phyloP scores from a whole-genome alignment of 2,888 invertebrate species.

The Argyresthia albistria region DNA sequence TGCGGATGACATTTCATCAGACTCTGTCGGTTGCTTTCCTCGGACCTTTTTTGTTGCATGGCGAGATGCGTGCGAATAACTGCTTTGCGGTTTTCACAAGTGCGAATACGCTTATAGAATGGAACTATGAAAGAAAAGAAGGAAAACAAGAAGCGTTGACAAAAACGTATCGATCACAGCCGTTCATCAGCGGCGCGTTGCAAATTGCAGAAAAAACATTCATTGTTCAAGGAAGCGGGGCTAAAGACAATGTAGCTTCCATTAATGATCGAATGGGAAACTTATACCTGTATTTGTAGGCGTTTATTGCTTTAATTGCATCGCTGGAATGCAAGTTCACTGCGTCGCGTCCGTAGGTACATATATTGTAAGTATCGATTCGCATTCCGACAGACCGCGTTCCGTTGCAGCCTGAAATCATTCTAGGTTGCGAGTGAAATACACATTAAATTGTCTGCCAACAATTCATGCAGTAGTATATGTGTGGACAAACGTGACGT shows the following conservation, averaged over 20 bases:
- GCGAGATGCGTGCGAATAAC: slow-evolving; percentile 34
- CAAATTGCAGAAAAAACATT: slow-evolving; percentile 46
- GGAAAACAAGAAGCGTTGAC: slow-evolving; percentile 16
- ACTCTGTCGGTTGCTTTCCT: slow-evolving; percentile 15
- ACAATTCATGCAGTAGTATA: slow-evolving; percentile 27
- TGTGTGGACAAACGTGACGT: slow-evolving; percentile 37
- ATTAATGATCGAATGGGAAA: slow-evolving; percentile 57
- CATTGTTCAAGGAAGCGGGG: slow-evolving; percentile 53
- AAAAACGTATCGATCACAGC: slow-evolving; percentile 32
- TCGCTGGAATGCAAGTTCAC: slow-evolving; percentile 58
- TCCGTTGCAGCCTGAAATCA: slow-evolving; percentile 46
- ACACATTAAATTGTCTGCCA: slow-evolving; percentile 27
- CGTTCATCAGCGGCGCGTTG: slow-evolving; percentile 44
- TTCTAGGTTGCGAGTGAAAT: slow-evolving; percentile 55
- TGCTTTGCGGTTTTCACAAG: slow-evolving; percentile 46
- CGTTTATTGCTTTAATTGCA: slow-evolving; percentile 63
- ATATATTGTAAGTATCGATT: slow-evolving; percentile 39
- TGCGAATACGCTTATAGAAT: background rate
- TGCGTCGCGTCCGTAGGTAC: slow-evolving; percentile 36
- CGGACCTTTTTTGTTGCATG: slow-evolving; percentile 6
- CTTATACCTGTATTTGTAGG: slow-evolving; percentile 41
- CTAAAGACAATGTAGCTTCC: slow-evolving; percentile 55
- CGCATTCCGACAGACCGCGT: slow-evolving; percentile 43
- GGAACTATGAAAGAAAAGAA: slow-evolving; percentile 16
- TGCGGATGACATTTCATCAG: slow-evolving; percentile 13